These are phyloP conservation scores for Ophonus ardosiacus DNA, from an alignment of 2,888 invertebrate species.

Conservation along the genomic window DNA sequence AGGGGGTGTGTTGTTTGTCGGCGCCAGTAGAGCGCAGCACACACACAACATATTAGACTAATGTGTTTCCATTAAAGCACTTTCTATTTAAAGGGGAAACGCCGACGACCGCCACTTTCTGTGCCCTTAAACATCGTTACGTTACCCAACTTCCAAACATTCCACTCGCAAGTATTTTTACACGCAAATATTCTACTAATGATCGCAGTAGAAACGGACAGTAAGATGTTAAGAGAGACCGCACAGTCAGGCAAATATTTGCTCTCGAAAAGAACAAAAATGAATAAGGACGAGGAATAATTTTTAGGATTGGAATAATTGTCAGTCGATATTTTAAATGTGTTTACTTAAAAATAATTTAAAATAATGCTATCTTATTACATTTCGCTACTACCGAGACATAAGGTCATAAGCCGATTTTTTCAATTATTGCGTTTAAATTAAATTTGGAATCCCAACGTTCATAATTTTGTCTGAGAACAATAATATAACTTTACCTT, in stretches of 20 bases:
- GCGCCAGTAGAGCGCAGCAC: slow-evolving; percentile 45
- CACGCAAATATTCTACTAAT: slow-evolving; percentile 4
- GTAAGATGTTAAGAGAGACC: neutral
- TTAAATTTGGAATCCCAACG: no score
- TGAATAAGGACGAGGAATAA: neutral
- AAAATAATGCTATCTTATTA: no score
- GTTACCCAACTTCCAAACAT: neutral
- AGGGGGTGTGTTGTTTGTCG: slow-evolving; percentile 11
- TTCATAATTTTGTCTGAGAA: no score
- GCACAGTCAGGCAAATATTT: neutral
- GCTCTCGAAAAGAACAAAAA: neutral
- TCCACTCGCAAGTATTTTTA: neutral
- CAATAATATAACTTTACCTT: no score
- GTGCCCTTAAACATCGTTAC: neutral
- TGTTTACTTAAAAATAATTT: no score
- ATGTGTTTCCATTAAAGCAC: slow-evolving; percentile 60
- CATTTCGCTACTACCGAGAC: no score
- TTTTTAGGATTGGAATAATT: neutral
- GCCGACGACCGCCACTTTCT: neutral
- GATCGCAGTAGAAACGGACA: neutral
- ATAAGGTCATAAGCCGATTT: no score
- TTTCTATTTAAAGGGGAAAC: slow-evolving; percentile 60
- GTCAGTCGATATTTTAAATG: no score
- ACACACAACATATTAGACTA: slow-evolving; percentile 53
- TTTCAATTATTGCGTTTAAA: no score